These are phyloP conservation scores for Siniperca scherzeri DNA, from an alignment of 2,797 vertebrate genomes.

Conservation along the genomic window DNA sequence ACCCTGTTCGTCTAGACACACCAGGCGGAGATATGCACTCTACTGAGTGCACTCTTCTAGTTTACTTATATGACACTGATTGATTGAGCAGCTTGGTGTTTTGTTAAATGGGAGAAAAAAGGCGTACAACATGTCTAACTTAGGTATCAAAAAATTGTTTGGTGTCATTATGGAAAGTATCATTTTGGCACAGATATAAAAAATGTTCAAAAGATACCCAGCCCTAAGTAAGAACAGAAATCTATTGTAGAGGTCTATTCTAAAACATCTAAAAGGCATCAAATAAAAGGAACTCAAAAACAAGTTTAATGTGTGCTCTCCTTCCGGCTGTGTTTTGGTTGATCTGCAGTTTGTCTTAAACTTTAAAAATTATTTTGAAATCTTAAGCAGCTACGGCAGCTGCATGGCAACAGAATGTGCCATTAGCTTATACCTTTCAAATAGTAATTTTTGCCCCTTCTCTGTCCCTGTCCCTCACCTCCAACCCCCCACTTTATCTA, in stretches of 20 bases:
- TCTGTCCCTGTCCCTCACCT: slow-evolving; percentile 11
- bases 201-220: neutral
- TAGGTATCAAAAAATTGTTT: too few relatives aligned
- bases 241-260: neutral
- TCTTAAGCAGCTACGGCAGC: neutral
- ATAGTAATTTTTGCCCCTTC: slow-evolving; percentile 25
- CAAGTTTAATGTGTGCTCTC: neutral
- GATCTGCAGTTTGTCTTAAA: neutral
- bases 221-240: neutral
- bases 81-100: too few relatives aligned
- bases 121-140: too few relatives aligned
- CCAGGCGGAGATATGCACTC: too few relatives aligned
- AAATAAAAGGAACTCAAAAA: neutral
- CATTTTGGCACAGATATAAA: neutral
- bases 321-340: neutral
- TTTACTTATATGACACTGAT: too few relatives aligned
- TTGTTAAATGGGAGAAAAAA: too few relatives aligned
- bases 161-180: too few relatives aligned
- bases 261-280: neutral
- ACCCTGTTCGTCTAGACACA: too few relatives aligned
- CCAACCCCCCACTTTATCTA: slow-evolving; percentile 17
- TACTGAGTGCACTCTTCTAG: too few relatives aligned
- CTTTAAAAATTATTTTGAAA: neutral
- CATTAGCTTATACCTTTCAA: too few relatives aligned
- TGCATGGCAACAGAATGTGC: neutral